These are phyloP conservation scores for Drosophila ohnishii DNA, from an alignment of 1,140 invertebrate genomes.

Conservation along the genomic window DNA sequence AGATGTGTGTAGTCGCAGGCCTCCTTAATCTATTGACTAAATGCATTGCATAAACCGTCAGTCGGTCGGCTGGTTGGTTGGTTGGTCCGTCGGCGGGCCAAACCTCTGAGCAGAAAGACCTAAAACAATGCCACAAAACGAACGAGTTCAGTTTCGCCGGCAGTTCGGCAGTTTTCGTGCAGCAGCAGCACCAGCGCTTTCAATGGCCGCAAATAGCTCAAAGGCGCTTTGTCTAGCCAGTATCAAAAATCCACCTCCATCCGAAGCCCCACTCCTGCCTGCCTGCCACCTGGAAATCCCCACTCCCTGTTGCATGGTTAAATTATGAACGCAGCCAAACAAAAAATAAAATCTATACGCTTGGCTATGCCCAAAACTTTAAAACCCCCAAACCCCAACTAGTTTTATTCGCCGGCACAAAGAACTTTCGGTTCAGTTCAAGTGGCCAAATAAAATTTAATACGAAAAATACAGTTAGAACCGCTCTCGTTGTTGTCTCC, in stretches of 20 bases:
- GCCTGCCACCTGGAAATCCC: constrained; percentile 8
- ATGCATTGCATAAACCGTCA: constrained; percentile 61
- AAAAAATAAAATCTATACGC: constrained; percentile 30
- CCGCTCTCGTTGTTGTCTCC: constrained; percentile 35
- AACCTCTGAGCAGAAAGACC: constrained; percentile 43
- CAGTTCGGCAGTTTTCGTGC: constrained; percentile 34
- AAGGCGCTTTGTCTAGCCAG: constrained; percentile 65
- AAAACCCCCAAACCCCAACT: constrained; percentile 24
- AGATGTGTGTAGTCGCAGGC: constrained; percentile 42
- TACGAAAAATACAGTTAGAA: constrained; percentile 32
- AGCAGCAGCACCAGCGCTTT: constrained; percentile 15
- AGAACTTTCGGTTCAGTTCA: constrained; percentile 39
- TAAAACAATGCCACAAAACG: constrained; percentile 61
- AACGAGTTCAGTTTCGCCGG: constrained; percentile 50
- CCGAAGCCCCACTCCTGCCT: not conserved
- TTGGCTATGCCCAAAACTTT: constrained; percentile 34
- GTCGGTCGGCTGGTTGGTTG: constrained; percentile 2
- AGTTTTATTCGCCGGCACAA: constrained; percentile 16
- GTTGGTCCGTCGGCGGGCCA: constrained; percentile 13
- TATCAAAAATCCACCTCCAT: constrained; percentile 25
- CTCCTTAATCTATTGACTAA: constrained; percentile 73
- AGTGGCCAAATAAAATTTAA: constrained; percentile 55
- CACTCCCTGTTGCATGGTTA: constrained; percentile 41
- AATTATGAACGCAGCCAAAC: constrained; percentile 54
- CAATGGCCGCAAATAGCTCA: constrained; percentile 60